phyloP scores from a whole-genome alignment of 2,888 invertebrate genomes.

The Acronicta aceris region DNA sequence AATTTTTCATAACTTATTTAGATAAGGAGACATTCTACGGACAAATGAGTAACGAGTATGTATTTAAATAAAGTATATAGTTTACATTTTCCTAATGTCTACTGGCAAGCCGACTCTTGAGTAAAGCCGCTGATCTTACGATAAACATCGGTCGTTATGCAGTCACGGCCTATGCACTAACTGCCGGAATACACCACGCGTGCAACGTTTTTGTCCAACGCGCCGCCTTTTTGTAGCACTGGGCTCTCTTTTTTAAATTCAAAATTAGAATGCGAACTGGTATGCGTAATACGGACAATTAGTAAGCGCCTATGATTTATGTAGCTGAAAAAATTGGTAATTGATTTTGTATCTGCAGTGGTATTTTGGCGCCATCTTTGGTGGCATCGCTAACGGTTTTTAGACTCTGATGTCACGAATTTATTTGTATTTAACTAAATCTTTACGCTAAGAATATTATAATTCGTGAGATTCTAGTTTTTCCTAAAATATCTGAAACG shows the following conservation, averaged over 20 bases:
- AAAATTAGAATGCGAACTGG: constrained; percentile 61
- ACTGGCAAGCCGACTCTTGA: constrained; percentile 44
- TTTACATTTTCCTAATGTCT: constrained; percentile 50
- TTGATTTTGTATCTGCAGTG: constrained; percentile 56
- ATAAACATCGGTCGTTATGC: constrained; percentile 85
- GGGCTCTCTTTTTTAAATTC: constrained; percentile 61
- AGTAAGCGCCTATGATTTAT: constrained; percentile 84
- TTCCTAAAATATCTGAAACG: constrained; percentile 25
- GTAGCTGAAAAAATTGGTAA: constrained; percentile 59
- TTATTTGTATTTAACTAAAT: neutral
- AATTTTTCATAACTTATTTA: too few relatives aligned
- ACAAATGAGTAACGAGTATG: constrained; percentile 37
- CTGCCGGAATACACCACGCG: constrained; percentile 79
- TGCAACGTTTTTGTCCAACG: constrained; percentile 76
- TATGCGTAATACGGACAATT: constrained; percentile 62
- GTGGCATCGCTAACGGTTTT: constrained; percentile 64
- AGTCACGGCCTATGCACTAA: constrained; percentile 86
- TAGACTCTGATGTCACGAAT: neutral
- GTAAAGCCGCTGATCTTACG: constrained; percentile 65
- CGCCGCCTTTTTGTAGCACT: constrained; percentile 65
- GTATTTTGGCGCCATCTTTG: constrained; percentile 80
- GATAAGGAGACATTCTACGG: neutral
- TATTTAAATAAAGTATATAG: constrained; percentile 48
- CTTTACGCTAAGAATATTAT: too few relatives aligned
- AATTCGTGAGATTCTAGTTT: neutral